These are phyloP conservation scores for Dicrostonyx torquatus DNA, from an alignment of 2,797 vertebrate genomes.

Conservation along the genomic window DNA sequence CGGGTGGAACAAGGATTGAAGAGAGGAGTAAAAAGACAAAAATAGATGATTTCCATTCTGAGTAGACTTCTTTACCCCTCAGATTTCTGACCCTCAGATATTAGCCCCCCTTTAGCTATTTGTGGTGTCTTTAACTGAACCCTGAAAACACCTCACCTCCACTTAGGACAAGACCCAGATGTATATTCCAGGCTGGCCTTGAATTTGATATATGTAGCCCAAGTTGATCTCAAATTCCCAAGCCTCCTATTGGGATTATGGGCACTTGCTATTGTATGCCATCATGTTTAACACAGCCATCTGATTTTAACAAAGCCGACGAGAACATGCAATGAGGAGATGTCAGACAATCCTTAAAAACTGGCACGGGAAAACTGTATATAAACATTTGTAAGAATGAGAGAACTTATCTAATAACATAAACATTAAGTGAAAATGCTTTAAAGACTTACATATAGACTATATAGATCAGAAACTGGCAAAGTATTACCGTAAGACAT, in stretches of 20 bases:
- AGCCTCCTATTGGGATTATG: neutral
- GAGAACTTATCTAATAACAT: neutral
- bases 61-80: too few species aligned
- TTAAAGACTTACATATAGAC: neutral
- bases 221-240: neutral
- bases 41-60: too few species aligned
- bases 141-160: too few species aligned
- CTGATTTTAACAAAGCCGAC: neutral
- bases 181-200: neutral
- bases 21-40: too few species aligned
- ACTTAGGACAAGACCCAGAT: neutral
- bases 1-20: too few species aligned
- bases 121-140: too few species aligned
- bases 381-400: neutral
- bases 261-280: neutral
- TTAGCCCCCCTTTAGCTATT: too few species aligned
- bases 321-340: neutral
- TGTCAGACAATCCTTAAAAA: neutral
- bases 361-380: neutral
- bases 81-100: too few species aligned
- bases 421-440: neutral
- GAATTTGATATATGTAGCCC: neutral
- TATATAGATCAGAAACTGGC: neutral
- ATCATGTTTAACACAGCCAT: neutral
- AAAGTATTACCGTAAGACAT: neutral